phyloP scores from a whole-genome alignment of 2,888 invertebrate species.

The Leptinotarsa haldemani region DNA sequence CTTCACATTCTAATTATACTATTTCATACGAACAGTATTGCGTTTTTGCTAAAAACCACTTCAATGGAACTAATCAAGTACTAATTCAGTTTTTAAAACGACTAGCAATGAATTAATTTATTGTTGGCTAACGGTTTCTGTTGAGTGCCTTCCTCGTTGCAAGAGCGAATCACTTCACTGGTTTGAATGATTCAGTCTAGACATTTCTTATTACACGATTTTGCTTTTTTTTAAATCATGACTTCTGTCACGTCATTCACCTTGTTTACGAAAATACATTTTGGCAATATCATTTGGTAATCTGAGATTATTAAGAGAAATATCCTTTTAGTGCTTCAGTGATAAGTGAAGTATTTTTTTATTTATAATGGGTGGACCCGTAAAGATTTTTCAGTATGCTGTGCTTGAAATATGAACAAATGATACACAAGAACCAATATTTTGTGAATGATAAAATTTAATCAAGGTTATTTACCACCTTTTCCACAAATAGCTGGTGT shows the following conservation, averaged over 20 bases:
- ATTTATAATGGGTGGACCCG: too few species aligned
- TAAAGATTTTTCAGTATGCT: too few species aligned
- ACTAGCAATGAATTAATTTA: not conserved
- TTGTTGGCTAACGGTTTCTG: slow-evolving; percentile 1
- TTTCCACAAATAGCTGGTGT: too few species aligned
- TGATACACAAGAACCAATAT: too few species aligned
- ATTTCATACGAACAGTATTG: not conserved
- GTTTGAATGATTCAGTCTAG: not conserved
- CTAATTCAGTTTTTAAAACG: not conserved
- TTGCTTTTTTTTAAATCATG: not conserved
- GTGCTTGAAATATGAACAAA: too few species aligned
- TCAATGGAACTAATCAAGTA: not conserved
- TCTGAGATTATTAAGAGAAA: too few species aligned
- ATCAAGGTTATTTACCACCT: too few species aligned
- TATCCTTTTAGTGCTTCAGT: too few species aligned
- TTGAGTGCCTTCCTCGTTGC: not conserved
- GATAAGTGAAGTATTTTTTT: too few species aligned
- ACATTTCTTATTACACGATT: not conserved
- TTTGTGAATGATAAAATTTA: too few species aligned
- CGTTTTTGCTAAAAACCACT: not conserved
- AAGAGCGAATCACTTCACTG: not conserved
- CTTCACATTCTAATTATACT: not conserved
- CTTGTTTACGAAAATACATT: too few species aligned
- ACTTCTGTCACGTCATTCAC: not conserved
- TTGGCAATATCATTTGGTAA: too few species aligned